Evolutionary conservation across 2,113 vertebrate genomes (phyloP), one percentile per base, ranked within the genome.

Genomic region (Numenius arquata): DNA sequence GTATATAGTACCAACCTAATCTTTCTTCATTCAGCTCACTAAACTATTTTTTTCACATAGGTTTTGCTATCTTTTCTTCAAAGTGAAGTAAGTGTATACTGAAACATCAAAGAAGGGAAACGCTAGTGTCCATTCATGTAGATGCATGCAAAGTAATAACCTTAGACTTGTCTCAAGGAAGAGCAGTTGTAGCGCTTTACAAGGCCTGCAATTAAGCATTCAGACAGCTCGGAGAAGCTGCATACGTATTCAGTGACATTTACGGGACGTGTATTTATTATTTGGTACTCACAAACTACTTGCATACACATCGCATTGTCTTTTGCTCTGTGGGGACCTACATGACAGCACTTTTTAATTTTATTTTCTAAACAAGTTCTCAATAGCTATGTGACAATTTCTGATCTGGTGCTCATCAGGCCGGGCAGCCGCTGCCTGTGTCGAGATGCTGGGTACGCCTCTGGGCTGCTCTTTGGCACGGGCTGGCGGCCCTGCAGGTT

Each of bases 311-410:
- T 77, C 41, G 14, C 26, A 45, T 27, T 48, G 22, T 27, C 47
- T 85, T 80, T 29, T 61, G 59, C 34, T 50, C 22, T 65, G 11
- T 3, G 1, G 45, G 16, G 20, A 72, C 14, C 27, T 47, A 34
- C 43, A 38, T 0, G 0, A 75, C 8, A 30, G 15, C 0, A 1
- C 0, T 67, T 83, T 59, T 58, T 4, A 12, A 15, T 75, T 59
- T 59, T 52, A 22, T 87, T 72, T 95, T 62, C 70, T 71, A 30
- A 75, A 22, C 47, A 36, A 29, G 21, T 52, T 61, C 43, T 88
- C 59, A 40, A 3, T 1, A 87, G 71, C 45, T 32, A 2, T 15
- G 36, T 59, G 48, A 22, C 30, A 58, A 53, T 29, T 61, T 75
- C 48, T 79, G 76, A 36, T 4, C 41, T 3, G 1, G 38, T 36